Percentiles rank a stretch among this genome's conserved stretches.
Conservation (phyloP, 2,888 invertebrate species). For the Chloroclysta siterata region DNA sequence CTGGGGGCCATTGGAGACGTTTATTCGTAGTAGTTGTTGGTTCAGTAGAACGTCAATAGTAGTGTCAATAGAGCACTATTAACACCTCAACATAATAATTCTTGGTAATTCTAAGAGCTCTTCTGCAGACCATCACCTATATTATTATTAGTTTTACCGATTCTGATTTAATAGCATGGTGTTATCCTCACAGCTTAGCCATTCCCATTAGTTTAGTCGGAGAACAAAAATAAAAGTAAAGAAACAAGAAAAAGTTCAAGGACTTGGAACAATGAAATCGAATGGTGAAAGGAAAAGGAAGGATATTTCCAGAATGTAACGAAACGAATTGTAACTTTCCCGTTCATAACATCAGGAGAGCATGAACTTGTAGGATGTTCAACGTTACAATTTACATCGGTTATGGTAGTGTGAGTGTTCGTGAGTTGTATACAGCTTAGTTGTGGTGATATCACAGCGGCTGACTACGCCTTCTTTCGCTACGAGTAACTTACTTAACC, state of each 20-base stretch:
- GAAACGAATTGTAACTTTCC: slow-evolving; percentile 55
- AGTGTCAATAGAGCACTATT: too few relatives aligned
- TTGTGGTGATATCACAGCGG: slow-evolving; percentile 11
- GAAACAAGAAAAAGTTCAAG: background rate
- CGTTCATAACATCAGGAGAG: slow-evolving; percentile 54
- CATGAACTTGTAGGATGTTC: slow-evolving; percentile 51
- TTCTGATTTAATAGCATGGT: too few relatives aligned
- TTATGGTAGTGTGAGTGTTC: slow-evolving; percentile 31
- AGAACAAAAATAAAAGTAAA: background rate
- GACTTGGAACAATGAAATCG: background rate
- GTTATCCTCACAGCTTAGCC: too few relatives aligned
- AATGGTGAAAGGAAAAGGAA: slow-evolving; percentile 38
- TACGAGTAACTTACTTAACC: too few relatives aligned
- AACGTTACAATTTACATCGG: slow-evolving; percentile 50
- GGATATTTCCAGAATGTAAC: slow-evolving; percentile 38
- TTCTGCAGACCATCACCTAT: too few relatives aligned
- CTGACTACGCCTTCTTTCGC: background rate
- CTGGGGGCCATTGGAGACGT: too few relatives aligned
- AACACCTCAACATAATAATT: too few relatives aligned
- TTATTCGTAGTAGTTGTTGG: too few relatives aligned
- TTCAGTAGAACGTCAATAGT: too few relatives aligned
- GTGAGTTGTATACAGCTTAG: slow-evolving; percentile 7
- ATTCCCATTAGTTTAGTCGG: too few relatives aligned
- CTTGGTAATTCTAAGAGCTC: too few relatives aligned
- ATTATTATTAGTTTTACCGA: too few relatives aligned